phyloP scores from a whole-genome alignment of 1,140 invertebrate genomes.

The Rhyzopertha dominica region DNA sequence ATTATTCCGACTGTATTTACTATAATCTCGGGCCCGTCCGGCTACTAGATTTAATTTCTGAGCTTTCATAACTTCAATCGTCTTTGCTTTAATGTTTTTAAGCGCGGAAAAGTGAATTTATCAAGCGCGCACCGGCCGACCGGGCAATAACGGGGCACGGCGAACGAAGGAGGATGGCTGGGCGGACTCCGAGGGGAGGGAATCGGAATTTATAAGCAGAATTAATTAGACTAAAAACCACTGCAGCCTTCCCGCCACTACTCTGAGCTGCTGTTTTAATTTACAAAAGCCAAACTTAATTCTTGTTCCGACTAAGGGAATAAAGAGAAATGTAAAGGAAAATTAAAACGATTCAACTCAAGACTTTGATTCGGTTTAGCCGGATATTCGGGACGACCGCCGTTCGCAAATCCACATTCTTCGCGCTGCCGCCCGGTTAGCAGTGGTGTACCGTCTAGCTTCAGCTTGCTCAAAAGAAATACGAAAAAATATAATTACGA shows the following conservation, averaged over 20 bases:
- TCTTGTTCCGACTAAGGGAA: slow-evolving; percentile 48
- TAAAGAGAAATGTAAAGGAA: slow-evolving; percentile 50
- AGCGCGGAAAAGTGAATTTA: slow-evolving; percentile 47
- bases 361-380: slow-evolving; percentile 46
- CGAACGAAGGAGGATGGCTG: slow-evolving; percentile 13
- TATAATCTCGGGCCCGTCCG: slow-evolving; percentile 34
- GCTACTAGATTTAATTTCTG: slow-evolving; percentile 45
- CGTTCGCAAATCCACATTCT: slow-evolving; percentile 36
- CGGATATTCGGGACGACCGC: slow-evolving; percentile 27
- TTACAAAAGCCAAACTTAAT: slow-evolving; percentile 52
- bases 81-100: slow-evolving; percentile 47
- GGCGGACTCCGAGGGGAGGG: slow-evolving; percentile 22
- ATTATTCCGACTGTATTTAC: slow-evolving; percentile 45
- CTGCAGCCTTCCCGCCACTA: slow-evolving; percentile 40
- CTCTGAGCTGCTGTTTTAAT: slow-evolving; percentile 47
- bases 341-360: slow-evolving; percentile 50
- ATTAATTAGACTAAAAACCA: slow-evolving; percentile 51
- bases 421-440: slow-evolving; percentile 16
- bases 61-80: slow-evolving; percentile 48
- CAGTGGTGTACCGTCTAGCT: too few species aligned
- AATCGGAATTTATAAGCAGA: slow-evolving; percentile 51
- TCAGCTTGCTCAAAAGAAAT: too few species aligned
- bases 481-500: too few species aligned
- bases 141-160: slow-evolving; percentile 36
- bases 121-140: slow-evolving; percentile 46